These are phyloP conservation scores for Psylliodes chrysocephalus DNA, from an alignment of 2,888 invertebrate genomes.

Conservation along the genomic window DNA sequence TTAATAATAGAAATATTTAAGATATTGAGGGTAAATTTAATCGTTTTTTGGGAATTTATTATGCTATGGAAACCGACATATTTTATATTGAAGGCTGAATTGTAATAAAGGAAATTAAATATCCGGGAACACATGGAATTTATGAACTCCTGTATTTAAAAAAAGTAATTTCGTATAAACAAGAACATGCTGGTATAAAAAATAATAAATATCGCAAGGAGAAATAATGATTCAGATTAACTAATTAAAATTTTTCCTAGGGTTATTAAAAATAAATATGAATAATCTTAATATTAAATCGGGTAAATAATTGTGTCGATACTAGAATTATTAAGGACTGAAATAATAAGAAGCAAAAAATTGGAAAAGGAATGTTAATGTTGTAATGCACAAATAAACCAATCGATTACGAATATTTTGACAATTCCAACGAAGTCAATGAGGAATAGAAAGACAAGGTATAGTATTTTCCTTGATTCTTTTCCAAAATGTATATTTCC, in stretches of 20 bases:
- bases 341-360: background rate
- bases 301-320: no score
- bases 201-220: background rate
- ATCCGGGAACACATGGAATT: background rate
- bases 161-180: background rate
- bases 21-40: background rate
- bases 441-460: no score
- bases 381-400: background rate
- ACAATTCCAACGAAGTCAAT: background rate
- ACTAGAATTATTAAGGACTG: background rate
- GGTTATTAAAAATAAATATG: background rate
- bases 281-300: background rate
- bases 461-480: no score
- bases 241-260: background rate
- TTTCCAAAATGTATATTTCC: no score
- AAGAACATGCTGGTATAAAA: background rate
- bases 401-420: constrained; percentile 2
- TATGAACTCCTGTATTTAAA: background rate
- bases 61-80: background rate
- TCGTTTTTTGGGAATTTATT: background rate
- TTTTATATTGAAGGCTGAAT: background rate
- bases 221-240: background rate
- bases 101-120: background rate
- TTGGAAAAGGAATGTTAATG: background rate
- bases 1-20: background rate